Percentiles rank a stretch among this genome's conserved stretches.
phyloP scores from a whole-genome alignment of 2,113 vertebrate species.

The Poeciliopsis retropinna region DNA sequence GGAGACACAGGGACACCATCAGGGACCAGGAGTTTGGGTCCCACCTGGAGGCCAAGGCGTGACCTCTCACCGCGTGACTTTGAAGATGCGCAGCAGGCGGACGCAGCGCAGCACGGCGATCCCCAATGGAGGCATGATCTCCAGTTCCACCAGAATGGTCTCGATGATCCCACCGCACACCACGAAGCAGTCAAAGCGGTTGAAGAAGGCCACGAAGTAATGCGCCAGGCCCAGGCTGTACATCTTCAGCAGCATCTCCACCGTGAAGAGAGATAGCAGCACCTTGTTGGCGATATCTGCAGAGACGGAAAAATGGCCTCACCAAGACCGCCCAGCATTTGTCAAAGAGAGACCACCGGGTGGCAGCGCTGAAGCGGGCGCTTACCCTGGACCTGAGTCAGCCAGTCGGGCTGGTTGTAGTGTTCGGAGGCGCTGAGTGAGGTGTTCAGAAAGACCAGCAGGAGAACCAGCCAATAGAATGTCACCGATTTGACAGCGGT shows the following conservation, averaged over 20 bases:
- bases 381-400: constrained; percentile 87
- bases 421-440: constrained; percentile 91
- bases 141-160: constrained; percentile 88
- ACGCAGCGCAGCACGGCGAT: constrained; percentile 93
- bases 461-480: constrained; percentile 91
- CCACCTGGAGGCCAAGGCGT: rapidly evolving
- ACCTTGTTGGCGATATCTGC: constrained; percentile 92
- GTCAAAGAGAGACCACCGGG: not conserved
- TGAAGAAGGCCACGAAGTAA: constrained; percentile 91
- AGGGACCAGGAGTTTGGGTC: rapidly evolving
- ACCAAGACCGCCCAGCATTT: not conserved
- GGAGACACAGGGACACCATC: constrained; percentile 14
- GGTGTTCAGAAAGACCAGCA: constrained; percentile 94
- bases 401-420: constrained; percentile 88
- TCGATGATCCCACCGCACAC: constrained; percentile 92
- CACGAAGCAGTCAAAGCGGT: constrained; percentile 95
- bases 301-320: not conserved
- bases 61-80: constrained; percentile 86
- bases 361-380: not conserved
- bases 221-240: constrained; percentile 86
- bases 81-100: constrained; percentile 90
- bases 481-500: constrained; percentile 87
- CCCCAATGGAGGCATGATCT: constrained; percentile 87
- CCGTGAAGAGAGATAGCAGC: constrained; percentile 89
- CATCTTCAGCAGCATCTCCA: constrained; percentile 93